These are phyloP conservation scores for Petrophora chlorosata DNA, from an alignment of 2,888 invertebrate species.

Conservation along the genomic window DNA sequence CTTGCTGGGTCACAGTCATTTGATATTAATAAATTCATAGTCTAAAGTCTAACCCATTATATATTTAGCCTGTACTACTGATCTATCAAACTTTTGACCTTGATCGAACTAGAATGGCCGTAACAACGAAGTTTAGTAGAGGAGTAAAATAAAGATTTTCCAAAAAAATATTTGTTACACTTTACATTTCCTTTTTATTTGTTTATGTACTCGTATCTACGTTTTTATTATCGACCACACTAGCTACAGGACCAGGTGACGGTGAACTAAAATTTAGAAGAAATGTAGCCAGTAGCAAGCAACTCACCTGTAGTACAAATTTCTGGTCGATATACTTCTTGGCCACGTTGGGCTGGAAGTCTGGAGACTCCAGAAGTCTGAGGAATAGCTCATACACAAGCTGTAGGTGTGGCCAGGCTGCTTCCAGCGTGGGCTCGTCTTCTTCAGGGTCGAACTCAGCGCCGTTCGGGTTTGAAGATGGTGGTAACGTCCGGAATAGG, in stretches of 20 bases:
- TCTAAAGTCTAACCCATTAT: too few relatives aligned
- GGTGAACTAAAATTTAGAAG: too few relatives aligned
- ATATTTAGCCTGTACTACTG: too few relatives aligned
- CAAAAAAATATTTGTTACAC: too few relatives aligned
- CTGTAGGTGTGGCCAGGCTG: conserved; percentile 97
- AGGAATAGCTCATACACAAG: conserved; percentile 90
- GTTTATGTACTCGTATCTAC: too few relatives aligned
- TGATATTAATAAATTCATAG: conserved; percentile 1
- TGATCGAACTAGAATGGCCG: too few relatives aligned
- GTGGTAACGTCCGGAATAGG: conserved; percentile 94
- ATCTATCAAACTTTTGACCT: too few relatives aligned
- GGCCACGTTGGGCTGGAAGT: conserved; percentile 95
- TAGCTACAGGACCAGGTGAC: too few relatives aligned
- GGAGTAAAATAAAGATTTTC: too few relatives aligned
- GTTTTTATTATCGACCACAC: too few relatives aligned
- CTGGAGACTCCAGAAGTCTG: conserved; percentile 94
- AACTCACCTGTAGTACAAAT: conserved; percentile 94
- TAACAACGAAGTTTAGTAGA: too few relatives aligned
- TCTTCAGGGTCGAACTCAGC: conserved; percentile 97
- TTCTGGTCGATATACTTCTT: conserved; percentile 98
- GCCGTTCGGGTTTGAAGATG: conserved; percentile 92
- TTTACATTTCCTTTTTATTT: too few relatives aligned
- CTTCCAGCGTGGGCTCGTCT: conserved; percentile 97
- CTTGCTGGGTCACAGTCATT: conserved; percentile 13
- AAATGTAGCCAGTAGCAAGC: background rate